Base-by-base conservation (phyloP, 2,888 invertebrate species). In the Phortica okadai region DNA sequence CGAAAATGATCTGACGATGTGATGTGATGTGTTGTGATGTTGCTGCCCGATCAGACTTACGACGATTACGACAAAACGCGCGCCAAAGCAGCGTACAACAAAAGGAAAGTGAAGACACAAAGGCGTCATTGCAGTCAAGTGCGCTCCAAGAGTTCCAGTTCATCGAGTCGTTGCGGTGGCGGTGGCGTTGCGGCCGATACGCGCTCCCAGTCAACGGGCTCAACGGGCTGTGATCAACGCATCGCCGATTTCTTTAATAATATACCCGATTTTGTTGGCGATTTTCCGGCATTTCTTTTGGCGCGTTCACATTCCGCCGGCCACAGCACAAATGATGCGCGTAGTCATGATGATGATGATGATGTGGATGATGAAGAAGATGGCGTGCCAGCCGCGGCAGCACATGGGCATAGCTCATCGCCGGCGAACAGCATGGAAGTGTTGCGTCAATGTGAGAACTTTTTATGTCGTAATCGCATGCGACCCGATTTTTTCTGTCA, bases 21-120 rank as follows among this genome's bases (percentile, higher is more conserved):
- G 0, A 14, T 66, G 66, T 10, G 42, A 7, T 85, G 90, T 85
- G 83, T 87, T 89, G 89, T 89, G 88, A 94, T 94, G 95, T 93
- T 96, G 92, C 93, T 95, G 92, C 95, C 96, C 85, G 96, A 96
- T 92, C 95, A 96, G 93, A 95, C 95, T 87, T 96, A 96, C 93
- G 95, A 95, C 76, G 88, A 86, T 82, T 86, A 88, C 85, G 86
- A 66, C 78, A 62, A 77, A 76, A 54, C 67, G 56, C 56, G 73
- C 62, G 50, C n/a, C 41, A 33, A 70, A n/a, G 33, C 21, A 76
- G 14, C 42, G 50, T 25, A 62, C 62, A 62, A 50, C 8, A 33
- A 33, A 5, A 2, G 33, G 33, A 33, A 33, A 33, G 33, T 1
- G 33, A 33, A 33, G 33, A 33, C 33, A 4, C 33, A 33, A 33